phyloP scores from a whole-genome alignment of 1,140 invertebrate genomes.

The Epicauta chinensis region DNA sequence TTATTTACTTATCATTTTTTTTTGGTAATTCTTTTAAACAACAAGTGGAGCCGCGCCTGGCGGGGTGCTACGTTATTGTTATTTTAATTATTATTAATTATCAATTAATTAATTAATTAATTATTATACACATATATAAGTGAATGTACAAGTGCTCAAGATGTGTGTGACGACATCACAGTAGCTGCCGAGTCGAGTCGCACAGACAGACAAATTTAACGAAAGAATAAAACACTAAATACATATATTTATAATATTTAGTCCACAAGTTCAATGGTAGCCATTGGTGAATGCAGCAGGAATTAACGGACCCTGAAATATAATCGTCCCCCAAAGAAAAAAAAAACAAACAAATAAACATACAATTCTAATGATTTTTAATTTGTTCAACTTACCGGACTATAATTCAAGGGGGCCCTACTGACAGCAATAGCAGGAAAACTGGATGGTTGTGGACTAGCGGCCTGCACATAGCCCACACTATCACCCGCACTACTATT shows the following conservation, averaged over 20 bases:
- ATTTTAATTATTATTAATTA: constrained; percentile 19
- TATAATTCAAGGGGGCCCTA: constrained; percentile 82
- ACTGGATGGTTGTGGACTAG: constrained; percentile 83
- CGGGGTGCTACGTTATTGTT: constrained; percentile 41
- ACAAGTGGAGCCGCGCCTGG: constrained; percentile 41
- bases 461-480: constrained; percentile 87
- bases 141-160: constrained; percentile 44
- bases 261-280: constrained; percentile 68
- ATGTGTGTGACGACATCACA: constrained; percentile 40
- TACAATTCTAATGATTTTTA: neutral
- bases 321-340: constrained; percentile 39
- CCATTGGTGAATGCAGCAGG: constrained; percentile 90
- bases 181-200: constrained; percentile 38
- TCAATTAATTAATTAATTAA: no score
- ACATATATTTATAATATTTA: neutral
- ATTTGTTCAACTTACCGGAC: constrained; percentile 62
- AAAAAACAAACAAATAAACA: neutral
- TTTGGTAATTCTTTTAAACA: constrained; percentile 24
- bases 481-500: constrained; percentile 70
- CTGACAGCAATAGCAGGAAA: constrained; percentile 86
- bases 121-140: constrained; percentile 40
- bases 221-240: constrained; percentile 24
- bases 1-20: no score
- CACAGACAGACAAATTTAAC: neutral
- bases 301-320: constrained; percentile 79